Evolutionary conservation across 2,888 invertebrate species (phyloP), one percentile per base, ranked within the genome.

Genomic region (Metopia argyrocephala): DNA sequence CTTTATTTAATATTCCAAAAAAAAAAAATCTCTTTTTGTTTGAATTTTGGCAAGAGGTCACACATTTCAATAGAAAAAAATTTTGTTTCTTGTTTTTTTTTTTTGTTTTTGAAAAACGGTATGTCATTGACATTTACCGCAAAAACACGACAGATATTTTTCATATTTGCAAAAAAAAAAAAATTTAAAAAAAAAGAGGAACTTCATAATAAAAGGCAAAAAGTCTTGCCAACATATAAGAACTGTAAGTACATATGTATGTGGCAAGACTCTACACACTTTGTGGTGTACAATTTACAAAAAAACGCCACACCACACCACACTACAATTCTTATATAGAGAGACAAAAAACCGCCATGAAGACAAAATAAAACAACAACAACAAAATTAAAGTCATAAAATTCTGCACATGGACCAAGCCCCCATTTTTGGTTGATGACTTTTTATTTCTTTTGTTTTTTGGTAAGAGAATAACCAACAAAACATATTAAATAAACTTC

Each of bases 111-210:
- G 46, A 23, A 57, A 59, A 12, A 48, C 75, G 57, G 70, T 62
- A 81, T 81, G 78, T 78, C 81, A 81, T 78, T 81, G 81, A 81
- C 81, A 81, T 81, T 74, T 78, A 78, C 70, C 74, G 62, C 70
- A 75, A 52, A 73, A 45, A 65, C 5, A 21, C 12, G 5, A 1
- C 28, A 18, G 23, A 21, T 56, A 75, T 78, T 75, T 38, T 81
- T 57, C 74, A 62, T 57, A 78, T 81, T 78, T 74, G 56, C 61
- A 27, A 76, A 61, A 56, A 46, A 28, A 38, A 38, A 38, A 12
- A 38, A 3, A 12, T 2, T 3, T 21, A 59, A 25, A 18, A 28
- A 56, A 45, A 61, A 61, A 15, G 57, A 50, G 59, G 38, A 78
- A 78, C 46, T 48, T 56, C 71, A 66, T 54, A 73, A 52, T 45